Conservation (phyloP, 2,888 invertebrate species). For the Agrochola litura region DNA sequence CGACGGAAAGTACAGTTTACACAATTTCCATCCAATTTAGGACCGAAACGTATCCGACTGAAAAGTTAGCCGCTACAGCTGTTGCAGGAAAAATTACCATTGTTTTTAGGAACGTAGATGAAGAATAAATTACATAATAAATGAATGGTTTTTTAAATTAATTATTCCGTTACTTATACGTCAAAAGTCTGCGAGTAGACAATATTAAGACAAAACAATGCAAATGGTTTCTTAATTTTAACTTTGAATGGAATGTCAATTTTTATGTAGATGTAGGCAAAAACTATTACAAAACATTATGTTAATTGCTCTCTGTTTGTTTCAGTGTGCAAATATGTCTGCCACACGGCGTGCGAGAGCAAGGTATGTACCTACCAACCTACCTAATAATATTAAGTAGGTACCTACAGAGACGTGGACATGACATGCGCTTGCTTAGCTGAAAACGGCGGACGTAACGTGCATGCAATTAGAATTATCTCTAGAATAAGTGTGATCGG, state of each 20-base stretch:
- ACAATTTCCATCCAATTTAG: slow-evolving; percentile 31
- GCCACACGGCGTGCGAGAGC: slow-evolving; percentile 94
- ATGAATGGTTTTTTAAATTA: not conserved
- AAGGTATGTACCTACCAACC: slow-evolving; percentile 90
- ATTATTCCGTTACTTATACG: slow-evolving; percentile 11
- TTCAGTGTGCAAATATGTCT: slow-evolving; percentile 96
- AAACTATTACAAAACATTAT: slow-evolving; percentile 30
- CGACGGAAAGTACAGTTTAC: slow-evolving; percentile 19
- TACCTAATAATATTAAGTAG: not conserved
- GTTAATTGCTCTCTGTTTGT: slow-evolving; percentile 80
- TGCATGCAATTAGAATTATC: slow-evolving; percentile 64
- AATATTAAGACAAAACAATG: slow-evolving; percentile 25
- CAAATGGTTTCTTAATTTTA: slow-evolving; percentile 3
- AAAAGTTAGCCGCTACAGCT: slow-evolving; percentile 6
- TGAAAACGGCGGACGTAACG: slow-evolving; percentile 53
- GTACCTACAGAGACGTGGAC: slow-evolving; percentile 17
- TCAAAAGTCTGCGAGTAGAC: not conserved
- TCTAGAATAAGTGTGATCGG: slow-evolving; percentile 56
- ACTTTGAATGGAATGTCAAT: slow-evolving; percentile 25
- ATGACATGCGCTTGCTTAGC: slow-evolving; percentile 35
- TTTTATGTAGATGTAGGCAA: slow-evolving; percentile 17
- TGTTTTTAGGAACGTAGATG: slow-evolving; percentile 9
- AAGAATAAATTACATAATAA: slow-evolving; percentile 8
- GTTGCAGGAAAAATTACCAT: not conserved
- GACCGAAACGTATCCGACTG: not conserved